Evolutionary conservation across 92 coral and sea anemone species (phyloP).

Genomic region (Zoanthus sansibaricus): DNA sequence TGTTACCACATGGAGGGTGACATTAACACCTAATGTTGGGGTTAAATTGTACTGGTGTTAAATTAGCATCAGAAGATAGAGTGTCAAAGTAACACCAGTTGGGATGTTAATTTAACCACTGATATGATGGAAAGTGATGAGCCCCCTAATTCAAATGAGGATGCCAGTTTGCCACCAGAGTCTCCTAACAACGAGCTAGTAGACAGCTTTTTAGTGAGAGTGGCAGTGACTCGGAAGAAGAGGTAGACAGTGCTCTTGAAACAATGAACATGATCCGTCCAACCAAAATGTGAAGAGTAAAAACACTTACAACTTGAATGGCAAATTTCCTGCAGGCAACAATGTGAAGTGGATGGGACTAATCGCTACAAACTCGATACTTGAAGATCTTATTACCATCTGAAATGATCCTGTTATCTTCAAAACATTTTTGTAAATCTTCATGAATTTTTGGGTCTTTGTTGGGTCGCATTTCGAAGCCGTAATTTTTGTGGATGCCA

Average conservation of each 20-base stretch:
- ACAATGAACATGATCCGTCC: neutral
- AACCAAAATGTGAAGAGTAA: conserved; percentile 3
- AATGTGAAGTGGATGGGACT: conserved; percentile 7
- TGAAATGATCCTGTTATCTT: neutral
- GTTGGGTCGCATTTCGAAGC: no score
- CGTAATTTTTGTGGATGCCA: neutral
- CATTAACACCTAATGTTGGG: no score
- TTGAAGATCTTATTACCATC: neutral
- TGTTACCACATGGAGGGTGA: no score
- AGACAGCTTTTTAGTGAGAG: neutral
- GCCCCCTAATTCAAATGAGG: no score
- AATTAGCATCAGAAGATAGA: no score
- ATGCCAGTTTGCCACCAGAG: no score
- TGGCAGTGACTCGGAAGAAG: neutral
- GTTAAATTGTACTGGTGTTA: no score
- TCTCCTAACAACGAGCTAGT: neutral
- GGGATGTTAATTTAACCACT: no score
- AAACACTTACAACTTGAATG: neutral
- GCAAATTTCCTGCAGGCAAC: neutral
- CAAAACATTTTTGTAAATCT: no score
- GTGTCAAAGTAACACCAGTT: no score
- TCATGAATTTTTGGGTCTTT: no score
- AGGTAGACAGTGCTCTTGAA: neutral
- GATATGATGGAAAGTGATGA: no score
- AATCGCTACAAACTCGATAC: neutral